These are phyloP conservation scores for Propithecus deckenii DNA, from an alignment of 2,797 vertebrate species.

Conservation along the genomic window DNA sequence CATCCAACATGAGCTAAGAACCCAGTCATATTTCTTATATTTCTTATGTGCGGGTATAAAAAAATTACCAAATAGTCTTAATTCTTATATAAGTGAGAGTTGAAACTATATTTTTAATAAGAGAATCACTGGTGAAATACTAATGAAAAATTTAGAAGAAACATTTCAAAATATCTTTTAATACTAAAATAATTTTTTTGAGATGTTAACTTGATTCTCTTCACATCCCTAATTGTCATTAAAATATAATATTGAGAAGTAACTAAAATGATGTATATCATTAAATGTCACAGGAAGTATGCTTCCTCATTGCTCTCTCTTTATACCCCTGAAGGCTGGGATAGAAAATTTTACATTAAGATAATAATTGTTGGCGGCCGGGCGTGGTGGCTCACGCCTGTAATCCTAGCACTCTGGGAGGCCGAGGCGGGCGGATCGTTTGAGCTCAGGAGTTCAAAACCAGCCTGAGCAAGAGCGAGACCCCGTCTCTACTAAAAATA, in stretches of 20 bases:
- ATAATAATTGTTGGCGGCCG: neutral
- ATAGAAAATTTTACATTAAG: neutral
- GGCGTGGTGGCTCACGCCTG: too few relatives aligned
- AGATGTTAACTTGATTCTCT: neutral
- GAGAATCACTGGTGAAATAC: neutral
- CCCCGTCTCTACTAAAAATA: too few relatives aligned
- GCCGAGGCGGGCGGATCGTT: too few relatives aligned
- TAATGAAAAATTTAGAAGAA: conserved; percentile 16
- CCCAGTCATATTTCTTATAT: neutral
- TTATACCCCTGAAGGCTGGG: neutral
- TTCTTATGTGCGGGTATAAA: neutral
- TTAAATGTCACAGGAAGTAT: neutral
- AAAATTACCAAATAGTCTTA: conserved; percentile 18
- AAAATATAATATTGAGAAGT: neutral
- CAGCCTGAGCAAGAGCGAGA: too few relatives aligned
- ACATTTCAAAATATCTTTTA: neutral
- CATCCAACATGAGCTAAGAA: neutral
- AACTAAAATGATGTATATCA: neutral
- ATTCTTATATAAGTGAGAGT: neutral
- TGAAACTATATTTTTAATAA: neutral
- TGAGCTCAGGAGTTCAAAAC: too few relatives aligned
- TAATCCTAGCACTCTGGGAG: too few relatives aligned
- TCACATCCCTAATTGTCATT: neutral
- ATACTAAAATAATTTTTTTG: neutral
- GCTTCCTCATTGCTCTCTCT: neutral